phyloP scores from a whole-genome alignment of 2,113 vertebrate species.

The Lophotis ruficrista region DNA sequence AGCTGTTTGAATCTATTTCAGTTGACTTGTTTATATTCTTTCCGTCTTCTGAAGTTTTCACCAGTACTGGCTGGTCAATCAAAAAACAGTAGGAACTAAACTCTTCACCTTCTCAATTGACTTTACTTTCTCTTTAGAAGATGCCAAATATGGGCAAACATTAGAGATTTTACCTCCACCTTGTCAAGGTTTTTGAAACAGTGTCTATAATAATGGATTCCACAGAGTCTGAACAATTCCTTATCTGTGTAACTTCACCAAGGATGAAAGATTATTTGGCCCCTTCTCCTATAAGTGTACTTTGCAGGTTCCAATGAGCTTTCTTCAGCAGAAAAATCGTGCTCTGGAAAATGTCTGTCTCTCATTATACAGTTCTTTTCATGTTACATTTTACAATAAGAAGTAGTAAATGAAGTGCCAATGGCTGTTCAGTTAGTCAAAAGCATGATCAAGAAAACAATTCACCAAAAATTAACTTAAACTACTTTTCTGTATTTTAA shows the following conservation, averaged over 20 bases:
- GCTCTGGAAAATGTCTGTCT: neutral
- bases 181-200: neutral
- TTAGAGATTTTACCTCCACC: neutral
- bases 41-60: neutral
- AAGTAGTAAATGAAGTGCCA: neutral
- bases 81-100: neutral
- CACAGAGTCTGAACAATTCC: neutral
- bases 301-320: neutral
- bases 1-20: neutral
- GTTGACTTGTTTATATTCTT: neutral
- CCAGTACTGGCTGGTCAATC: neutral
- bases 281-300: neutral
- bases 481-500: neutral
- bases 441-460: neutral
- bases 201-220: neutral
- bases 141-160: neutral
- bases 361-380: neutral
- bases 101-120: neutral
- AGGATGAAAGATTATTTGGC: neutral
- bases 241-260: neutral
- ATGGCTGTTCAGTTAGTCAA: neutral
- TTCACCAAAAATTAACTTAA: neutral
- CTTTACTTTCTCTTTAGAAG: constrained; percentile 4
- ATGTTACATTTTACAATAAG: neutral
- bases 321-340: neutral